phyloP scores from a whole-genome alignment of 1,140 invertebrate genomes.

The Calliphora vicina region DNA sequence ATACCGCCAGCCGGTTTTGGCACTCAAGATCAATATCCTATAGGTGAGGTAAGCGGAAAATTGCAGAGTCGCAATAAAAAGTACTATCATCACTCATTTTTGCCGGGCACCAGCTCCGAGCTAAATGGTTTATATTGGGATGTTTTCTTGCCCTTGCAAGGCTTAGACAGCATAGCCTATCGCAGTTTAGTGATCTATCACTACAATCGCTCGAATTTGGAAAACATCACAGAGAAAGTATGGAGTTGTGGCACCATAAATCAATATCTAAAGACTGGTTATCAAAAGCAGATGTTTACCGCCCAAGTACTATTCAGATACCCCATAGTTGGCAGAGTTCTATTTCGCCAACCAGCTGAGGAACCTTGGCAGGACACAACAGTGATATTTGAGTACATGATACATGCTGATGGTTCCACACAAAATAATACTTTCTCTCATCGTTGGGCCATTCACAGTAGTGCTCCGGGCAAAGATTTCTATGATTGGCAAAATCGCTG shows the following conservation, averaged over 20 bases:
- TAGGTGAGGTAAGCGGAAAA: conserved; percentile 92
- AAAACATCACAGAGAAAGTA: conserved; percentile 67
- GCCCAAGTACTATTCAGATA: conserved; percentile 81
- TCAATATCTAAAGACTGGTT: conserved; percentile 72
- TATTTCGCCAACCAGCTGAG: conserved; percentile 83
- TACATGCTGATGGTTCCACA: conserved; percentile 86
- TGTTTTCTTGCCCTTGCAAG: conserved; percentile 85
- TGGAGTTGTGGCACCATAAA: conserved; percentile 75
- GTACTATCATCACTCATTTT: conserved; percentile 71
- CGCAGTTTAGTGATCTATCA: conserved; percentile 85
- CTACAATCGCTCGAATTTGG: conserved; percentile 65
- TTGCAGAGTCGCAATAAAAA: conserved; percentile 76
- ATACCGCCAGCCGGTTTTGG: conserved; percentile 73
- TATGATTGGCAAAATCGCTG: conserved; percentile 90
- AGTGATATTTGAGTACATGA: conserved; percentile 76
- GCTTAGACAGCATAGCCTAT: conserved; percentile 79
- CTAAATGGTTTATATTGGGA: conserved; percentile 81
- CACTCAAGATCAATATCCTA: conserved; percentile 86
- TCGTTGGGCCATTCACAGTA: conserved; percentile 73
- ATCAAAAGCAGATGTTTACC: conserved; percentile 76
- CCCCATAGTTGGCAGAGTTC: conserved; percentile 85
- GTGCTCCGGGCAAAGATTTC: conserved; percentile 80
- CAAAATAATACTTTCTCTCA: conserved; percentile 82
- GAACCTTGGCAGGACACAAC: conserved; percentile 84
- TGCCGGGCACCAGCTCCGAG: conserved; percentile 73